Evolutionary conservation across 2,888 invertebrate species (phyloP).

Genomic region (Oscheius sp.): DNA sequence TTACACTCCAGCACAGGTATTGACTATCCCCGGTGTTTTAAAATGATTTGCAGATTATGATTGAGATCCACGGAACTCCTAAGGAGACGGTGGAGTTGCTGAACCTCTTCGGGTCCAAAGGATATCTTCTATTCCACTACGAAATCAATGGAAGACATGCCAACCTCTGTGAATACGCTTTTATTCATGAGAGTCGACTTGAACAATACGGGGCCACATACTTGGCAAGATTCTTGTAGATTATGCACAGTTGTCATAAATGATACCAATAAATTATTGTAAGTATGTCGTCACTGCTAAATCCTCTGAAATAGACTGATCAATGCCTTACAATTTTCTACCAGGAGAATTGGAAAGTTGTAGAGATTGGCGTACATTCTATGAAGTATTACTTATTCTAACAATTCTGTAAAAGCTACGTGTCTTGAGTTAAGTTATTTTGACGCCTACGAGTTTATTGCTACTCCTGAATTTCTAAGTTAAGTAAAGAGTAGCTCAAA

Average conservation of each 20-base stretch:
- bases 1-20: constrained; percentile 37
- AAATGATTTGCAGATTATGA: constrained; percentile 33
- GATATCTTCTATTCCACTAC: constrained; percentile 18
- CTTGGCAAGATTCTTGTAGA: constrained; percentile 32
- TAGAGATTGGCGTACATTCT: too few species aligned
- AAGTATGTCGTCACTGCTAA: too few species aligned
- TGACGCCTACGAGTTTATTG: too few species aligned
- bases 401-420: too few species aligned
- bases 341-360: too few species aligned
- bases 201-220: constrained; percentile 39
- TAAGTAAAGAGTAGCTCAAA: not conserved
- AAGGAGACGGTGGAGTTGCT: not conserved
- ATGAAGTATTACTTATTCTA: too few species aligned
- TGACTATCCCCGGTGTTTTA: too few species aligned
- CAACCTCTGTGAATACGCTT: constrained; percentile 25
- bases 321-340: too few species aligned
- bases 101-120: not conserved
- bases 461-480: not conserved
- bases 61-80: constrained; percentile 19
- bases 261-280: too few species aligned
- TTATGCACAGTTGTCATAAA: not conserved
- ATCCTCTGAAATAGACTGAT: too few species aligned
- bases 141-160: constrained; percentile 22
- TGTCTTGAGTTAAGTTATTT: too few species aligned
- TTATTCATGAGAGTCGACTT: constrained; percentile 33